Evolutionary conservation across 2,888 invertebrate species (phyloP), one percentile per base, ranked within the genome.

Genomic region (Sinohyriopsis cumingii): DNA sequence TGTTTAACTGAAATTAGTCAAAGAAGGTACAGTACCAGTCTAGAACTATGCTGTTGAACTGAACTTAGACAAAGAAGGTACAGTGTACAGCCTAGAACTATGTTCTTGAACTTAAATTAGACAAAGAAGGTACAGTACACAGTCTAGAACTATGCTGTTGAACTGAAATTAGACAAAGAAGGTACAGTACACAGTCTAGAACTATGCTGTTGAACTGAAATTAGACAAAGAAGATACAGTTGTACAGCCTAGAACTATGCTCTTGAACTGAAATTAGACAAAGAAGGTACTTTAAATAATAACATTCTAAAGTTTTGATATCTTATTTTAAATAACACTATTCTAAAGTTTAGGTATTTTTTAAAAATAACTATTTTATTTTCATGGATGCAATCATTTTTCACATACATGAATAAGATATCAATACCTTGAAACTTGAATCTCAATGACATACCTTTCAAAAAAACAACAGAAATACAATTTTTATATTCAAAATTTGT

Each of bases 11-110:
- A 5, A 74, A 67, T 67, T 59, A 55, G 64, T 69, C 55, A 59
- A 55, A 65, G 69, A 3, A 89, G 73, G 63, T 85, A 85, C 60
- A 87, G 68, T 56, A 77, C 78, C 87, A 86, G 67, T 89, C 86
- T 62, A 90, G 73, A 1, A 89, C 78, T 25, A 78, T 65, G 15
- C 82, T 83, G 62, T 86, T 82, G 77, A 89, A 89, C 90, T 90
- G 77, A 5, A 74, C 65, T 67, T 59, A 55, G 64, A 71, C 55
- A 59, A 55, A 90, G 69, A 2, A 89, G 73, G 63, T 85, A 85
- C 62, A 87, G 68, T 56, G 78, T 78, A 63, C 87, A 86, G 67
- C 89, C 86, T 62, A 90, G 73, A 1, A 89, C 78, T 25, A 78
- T 65, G 15, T 82, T 83, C 62, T 86, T 82, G 77, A 89, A 89